Evolutionary conservation across 2,113 vertebrate species (phyloP), one percentile per base, ranked within the genome.

Genomic region (Sceloporus undulatus): DNA sequence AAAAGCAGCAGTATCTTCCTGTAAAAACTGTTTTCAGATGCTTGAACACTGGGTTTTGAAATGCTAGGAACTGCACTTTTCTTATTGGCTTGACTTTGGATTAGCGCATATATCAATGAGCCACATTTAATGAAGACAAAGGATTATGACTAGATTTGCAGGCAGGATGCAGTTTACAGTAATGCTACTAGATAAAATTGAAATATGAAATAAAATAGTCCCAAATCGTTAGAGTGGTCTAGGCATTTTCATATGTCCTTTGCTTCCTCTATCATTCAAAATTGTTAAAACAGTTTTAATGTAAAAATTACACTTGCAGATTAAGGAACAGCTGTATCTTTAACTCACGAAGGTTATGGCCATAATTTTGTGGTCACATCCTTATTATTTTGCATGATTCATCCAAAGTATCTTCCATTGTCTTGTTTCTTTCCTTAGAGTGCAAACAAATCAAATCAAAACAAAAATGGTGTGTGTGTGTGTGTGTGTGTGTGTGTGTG

Each of bases 51-150:
- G 13, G 81, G 1, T 54, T 7, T 13, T 82, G 29, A 11, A 82
- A 3, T 1, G 0, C 16, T 79, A 70, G 25, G 6, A 34, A 80
- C 21, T 0, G 0, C 1, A 2, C 4, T 1, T 42, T 70, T 89
- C 84, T 81, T 85, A 70, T 34, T 2, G 8, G 2, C 4, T 14
- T 9, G 1, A 73, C 62, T 27, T 2, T 5, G 0, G 3, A 66
- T 25, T 87, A 3, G 80, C 48, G 8, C 0, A 0, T 74, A 81
- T n/a, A 48, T 18, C 2, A 54, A 0, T 0, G 0, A 68, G 7
- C 0, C 1, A 1, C 59, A 9, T 4, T 5, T 8, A 9, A 6
- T 71, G 73, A 76, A 65, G 83, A 86, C 27, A 54, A 68, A 79
- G 62, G 62, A 86, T 52, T 70, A 25, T 68, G 42, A 78, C 40